These are phyloP conservation scores for Agrotis clavis DNA, from an alignment of 2,888 invertebrate species.

Conservation along the genomic window DNA sequence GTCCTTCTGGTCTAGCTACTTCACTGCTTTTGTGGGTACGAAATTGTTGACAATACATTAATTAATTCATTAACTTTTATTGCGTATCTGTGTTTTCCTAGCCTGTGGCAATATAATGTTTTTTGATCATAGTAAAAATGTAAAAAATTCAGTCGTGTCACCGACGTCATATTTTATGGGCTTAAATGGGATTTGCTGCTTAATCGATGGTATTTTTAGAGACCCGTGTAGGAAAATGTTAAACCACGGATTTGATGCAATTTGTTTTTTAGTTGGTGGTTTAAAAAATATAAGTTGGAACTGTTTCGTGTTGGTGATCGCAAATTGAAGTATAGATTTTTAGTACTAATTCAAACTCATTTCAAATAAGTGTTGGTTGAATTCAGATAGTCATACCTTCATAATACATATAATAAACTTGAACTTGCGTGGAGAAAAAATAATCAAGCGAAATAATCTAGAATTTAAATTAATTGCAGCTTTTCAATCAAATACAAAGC, in stretches of 20 bases:
- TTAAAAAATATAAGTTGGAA: constrained; percentile 6
- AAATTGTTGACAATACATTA: no score
- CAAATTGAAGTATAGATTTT: no score
- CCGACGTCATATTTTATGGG: constrained; percentile 62
- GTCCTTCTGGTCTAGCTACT: no score
- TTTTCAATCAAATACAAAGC: no score
- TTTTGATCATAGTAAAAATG: constrained; percentile 53
- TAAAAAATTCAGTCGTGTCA: constrained; percentile 64
- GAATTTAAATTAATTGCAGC: no score
- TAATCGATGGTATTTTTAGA: constrained; percentile 58
- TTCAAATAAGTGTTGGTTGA: no score
- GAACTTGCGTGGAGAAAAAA: no score
- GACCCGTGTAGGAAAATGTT: constrained; percentile 5
- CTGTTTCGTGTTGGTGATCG: not conserved
- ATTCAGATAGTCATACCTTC: no score
- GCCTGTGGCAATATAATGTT: not conserved
- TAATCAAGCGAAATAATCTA: no score
- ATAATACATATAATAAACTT: no score
- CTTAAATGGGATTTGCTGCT: constrained; percentile 61
- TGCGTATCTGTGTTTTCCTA: not conserved
- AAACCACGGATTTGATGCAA: constrained; percentile 13
- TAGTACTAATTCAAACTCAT: no score
- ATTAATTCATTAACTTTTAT: not conserved
- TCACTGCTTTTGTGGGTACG: not conserved
- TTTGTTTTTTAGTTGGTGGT: not conserved